Conservation (phyloP, 2,113 vertebrate genomes). For the Odontesthes bonariensis region DNA sequence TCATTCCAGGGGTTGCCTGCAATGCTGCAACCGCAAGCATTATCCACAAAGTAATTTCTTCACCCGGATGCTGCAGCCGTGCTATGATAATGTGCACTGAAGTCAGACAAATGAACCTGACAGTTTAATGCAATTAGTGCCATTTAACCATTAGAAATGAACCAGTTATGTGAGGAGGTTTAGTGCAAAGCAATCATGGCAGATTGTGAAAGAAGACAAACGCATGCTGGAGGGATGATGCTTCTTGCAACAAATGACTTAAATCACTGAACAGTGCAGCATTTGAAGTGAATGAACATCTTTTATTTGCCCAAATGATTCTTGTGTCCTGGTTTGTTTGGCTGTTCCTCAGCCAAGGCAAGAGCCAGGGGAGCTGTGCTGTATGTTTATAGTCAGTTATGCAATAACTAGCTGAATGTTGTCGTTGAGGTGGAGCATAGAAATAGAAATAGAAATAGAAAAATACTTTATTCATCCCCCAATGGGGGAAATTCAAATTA, state of each 20-base stretch:
- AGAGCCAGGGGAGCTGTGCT: not conserved
- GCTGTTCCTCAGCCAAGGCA: not conserved
- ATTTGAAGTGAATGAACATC: not conserved
- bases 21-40: no score
- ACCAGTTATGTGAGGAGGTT: not conserved
- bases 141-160: not conserved
- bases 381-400: not conserved
- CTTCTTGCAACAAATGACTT: not conserved
- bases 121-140: constrained; percentile 5
- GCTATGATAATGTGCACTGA: not conserved
- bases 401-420: not conserved
- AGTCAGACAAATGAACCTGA: not conserved
- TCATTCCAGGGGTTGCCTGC: no score
- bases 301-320: constrained; percentile 1
- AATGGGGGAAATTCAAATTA: no score
- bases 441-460: no score
- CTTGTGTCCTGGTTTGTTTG: constrained; percentile 8
- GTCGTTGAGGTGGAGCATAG: not conserved
- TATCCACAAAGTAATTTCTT: not conserved
- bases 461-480: no score
- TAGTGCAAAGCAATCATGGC: not conserved
- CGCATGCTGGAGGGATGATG: not conserved
- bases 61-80: not conserved
- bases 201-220: constrained; percentile 3
- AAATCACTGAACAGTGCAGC: not conserved